Evolutionary conservation across 1,140 invertebrate species (phyloP).

Genomic region (Cecropterus lyciades): DNA sequence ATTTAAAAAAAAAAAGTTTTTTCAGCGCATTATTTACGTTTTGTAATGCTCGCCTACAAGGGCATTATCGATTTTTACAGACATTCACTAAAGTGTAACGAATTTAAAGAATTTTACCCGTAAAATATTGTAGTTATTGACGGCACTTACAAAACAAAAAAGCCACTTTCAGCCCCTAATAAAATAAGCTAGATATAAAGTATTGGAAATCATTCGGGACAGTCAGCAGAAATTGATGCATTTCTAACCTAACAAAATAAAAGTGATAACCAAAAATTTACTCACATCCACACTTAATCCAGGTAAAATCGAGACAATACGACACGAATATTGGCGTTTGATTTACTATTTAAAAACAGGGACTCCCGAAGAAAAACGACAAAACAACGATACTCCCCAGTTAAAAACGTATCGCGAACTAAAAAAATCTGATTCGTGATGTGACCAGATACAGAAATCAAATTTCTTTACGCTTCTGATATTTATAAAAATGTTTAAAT

Average conservation of each 20-base stretch:
- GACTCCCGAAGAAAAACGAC: constrained; percentile 9
- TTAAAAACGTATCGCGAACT: constrained; percentile 29
- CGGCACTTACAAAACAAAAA: constrained; percentile 68
- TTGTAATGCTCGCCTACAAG: constrained; percentile 29
- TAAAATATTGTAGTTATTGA: constrained; percentile 30
- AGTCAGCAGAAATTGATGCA: constrained; percentile 78
- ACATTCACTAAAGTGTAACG: constrained; percentile 43
- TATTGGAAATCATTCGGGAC: constrained; percentile 67
- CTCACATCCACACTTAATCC: constrained; percentile 61
- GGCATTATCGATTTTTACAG: constrained; percentile 51
- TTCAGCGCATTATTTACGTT: constrained; percentile 27
- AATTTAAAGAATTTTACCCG: constrained; percentile 36
- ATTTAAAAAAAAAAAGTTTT: background rate
- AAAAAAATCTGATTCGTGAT: constrained; percentile 6
- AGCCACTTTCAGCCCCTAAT: constrained; percentile 76
- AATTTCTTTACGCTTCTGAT: background rate
- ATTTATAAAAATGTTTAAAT: background rate
- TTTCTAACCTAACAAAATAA: constrained; percentile 74
- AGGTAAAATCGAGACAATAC: constrained; percentile 29
- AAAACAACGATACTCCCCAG: constrained; percentile 35
- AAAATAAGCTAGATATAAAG: constrained; percentile 69
- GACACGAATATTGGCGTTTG: constrained; percentile 28
- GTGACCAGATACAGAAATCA: constrained; percentile 4
- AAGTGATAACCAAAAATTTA: constrained; percentile 52
- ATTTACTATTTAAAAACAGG: constrained; percentile 3